Evolutionary conservation across 2,797 vertebrate species (phyloP).

Genomic region (Tapera naevia): DNA sequence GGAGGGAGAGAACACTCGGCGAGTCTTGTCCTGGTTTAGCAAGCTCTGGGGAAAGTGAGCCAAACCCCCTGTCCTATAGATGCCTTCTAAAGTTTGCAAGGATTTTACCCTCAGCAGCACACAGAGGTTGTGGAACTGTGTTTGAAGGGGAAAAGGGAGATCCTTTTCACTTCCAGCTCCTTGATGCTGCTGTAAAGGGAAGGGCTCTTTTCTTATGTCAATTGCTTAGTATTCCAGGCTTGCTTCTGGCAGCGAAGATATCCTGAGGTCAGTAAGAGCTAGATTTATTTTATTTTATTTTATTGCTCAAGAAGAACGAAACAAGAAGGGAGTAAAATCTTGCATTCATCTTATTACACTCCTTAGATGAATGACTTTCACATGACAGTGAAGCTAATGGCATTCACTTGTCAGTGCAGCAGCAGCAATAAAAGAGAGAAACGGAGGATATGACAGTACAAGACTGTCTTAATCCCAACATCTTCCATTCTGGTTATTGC

Average conservation of each 20-base stretch:
- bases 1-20: background rate
- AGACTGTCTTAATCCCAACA: background rate
- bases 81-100: background rate
- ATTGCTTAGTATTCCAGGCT: background rate
- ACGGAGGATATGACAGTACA: background rate
- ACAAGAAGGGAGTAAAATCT: background rate
- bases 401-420: background rate
- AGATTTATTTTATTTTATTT: background rate
- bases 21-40: background rate
- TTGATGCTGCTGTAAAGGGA: background rate
- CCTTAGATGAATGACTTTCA: background rate
- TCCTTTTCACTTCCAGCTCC: background rate
- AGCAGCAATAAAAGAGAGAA: background rate
- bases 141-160: background rate
- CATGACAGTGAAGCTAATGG: background rate
- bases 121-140: background rate
- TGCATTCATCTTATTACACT: background rate
- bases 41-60: background rate
- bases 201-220: background rate
- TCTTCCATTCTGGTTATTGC: background rate
- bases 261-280: background rate
- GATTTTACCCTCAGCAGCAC: background rate
- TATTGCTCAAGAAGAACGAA: background rate
- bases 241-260: background rate
- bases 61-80: background rate